Percentiles rank a stretch among this genome's conserved stretches.
These are phyloP conservation scores for Embidobia sp. DNA, from an alignment of 2,888 invertebrate species.

Conservation along the genomic window DNA sequence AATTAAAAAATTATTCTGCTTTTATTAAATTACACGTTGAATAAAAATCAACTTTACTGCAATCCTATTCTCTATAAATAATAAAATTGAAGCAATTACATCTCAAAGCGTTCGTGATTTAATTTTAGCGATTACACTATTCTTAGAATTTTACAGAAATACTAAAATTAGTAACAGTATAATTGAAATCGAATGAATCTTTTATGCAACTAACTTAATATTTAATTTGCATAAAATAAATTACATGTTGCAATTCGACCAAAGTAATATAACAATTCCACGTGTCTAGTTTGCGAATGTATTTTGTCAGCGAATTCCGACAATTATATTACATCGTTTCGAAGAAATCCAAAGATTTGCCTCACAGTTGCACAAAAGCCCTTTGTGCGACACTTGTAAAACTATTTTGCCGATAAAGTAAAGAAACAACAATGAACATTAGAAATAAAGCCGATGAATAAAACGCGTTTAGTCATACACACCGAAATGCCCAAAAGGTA, in stretches of 20 bases:
- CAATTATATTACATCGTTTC: slow-evolving; percentile 8
- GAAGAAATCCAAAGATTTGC: slow-evolving; percentile 16
- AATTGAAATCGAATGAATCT: too few species aligned
- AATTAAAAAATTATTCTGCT: too few species aligned
- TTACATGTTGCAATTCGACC: neutral
- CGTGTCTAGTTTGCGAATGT: neutral
- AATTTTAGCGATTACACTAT: too few species aligned
- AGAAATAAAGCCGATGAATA: too few species aligned
- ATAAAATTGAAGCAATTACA: too few species aligned
- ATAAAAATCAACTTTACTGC: too few species aligned
- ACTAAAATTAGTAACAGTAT: too few species aligned
- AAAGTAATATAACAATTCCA: neutral
- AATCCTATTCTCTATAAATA: too few species aligned
- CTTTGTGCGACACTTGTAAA: slow-evolving; percentile 12
- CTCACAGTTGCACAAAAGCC: slow-evolving; percentile 7
- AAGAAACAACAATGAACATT: neutral
- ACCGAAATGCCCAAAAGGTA: slow-evolving; percentile 6
- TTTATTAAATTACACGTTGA: too few species aligned
- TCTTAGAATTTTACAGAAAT: too few species aligned
- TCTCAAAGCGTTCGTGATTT: too few species aligned
- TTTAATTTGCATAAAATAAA: neutral
- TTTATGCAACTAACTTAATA: too few species aligned
- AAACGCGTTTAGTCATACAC: neutral
- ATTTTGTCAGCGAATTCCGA: slow-evolving; percentile 16
- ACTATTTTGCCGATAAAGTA: neutral